A percentile compares a stretch with the other conserved stretches of the same genome.
Conservation (phyloP, 2,888 invertebrate genomes). For the Drosophila acutilabella region DNA sequence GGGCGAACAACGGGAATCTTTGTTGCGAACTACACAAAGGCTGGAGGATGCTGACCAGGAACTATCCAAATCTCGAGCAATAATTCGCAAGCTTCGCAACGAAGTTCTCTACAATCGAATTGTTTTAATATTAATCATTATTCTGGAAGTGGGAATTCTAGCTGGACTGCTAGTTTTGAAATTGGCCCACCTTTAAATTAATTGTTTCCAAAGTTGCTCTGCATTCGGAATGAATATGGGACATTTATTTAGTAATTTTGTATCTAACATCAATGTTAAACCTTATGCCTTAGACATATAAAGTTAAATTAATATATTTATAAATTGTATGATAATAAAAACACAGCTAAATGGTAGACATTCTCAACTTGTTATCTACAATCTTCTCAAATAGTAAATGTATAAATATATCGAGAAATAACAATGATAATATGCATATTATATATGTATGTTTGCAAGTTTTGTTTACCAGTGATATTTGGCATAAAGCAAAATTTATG, state of each 20-base stretch:
- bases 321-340: conserved; percentile 60
- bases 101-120: conserved; percentile 91
- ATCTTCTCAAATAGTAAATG: conserved; percentile 35
- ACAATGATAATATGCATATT: conserved; percentile 58
- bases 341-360: conserved; percentile 65
- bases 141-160: conserved; percentile 89
- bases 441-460: conserved; percentile 26
- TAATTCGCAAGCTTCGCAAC: conserved; percentile 89
- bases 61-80: conserved; percentile 88
- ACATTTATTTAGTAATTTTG: conserved; percentile 47
- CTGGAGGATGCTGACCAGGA: conserved; percentile 90
- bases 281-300: conserved; percentile 61
- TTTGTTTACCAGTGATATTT: conserved; percentile 56
- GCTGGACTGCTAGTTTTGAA: conserved; percentile 88
- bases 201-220: conserved; percentile 70
- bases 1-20: conserved; percentile 90
- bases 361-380: conserved; percentile 45
- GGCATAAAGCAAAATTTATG: conserved; percentile 65
- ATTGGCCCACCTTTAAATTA: conserved; percentile 83
- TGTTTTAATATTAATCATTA: conserved; percentile 90
- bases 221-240: conserved; percentile 38
- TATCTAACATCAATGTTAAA: conserved; percentile 53
- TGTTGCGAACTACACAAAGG: conserved; percentile 88
- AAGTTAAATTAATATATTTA: conserved; percentile 31
- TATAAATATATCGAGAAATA: conserved; percentile 48